Evolutionary conservation across 2,888 invertebrate species (phyloP).

Genomic region (Liposcelis brunnea): DNA sequence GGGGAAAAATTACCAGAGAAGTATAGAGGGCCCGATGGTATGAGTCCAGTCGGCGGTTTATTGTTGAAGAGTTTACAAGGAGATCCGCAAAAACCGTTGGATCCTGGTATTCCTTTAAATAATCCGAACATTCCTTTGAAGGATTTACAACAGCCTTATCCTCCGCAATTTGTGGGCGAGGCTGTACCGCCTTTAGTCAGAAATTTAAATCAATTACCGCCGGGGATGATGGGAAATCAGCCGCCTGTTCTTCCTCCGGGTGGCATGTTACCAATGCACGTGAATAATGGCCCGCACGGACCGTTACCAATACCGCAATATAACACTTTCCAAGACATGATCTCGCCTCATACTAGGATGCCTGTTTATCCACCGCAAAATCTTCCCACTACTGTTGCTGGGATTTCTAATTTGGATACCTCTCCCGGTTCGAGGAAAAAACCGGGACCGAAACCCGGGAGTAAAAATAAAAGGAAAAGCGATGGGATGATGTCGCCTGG

Average conservation of each 20-base stretch:
- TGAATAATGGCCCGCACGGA: background rate
- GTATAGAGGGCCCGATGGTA: no score
- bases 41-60: background rate
- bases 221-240: no score
- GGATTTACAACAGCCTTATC: background rate
- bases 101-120: no score
- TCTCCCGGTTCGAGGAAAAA: background rate
- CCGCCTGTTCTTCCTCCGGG: background rate
- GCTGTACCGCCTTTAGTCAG: no score
- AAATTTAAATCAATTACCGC: no score
- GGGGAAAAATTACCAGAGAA: no score
- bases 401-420: background rate
- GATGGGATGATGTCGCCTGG: background rate
- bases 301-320: background rate
- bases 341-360: background rate
- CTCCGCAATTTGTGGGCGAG: background rate
- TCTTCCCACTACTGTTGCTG: background rate
- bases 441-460: constrained; percentile 27
- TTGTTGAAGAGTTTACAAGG: background rate
- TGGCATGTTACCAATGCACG: background rate
- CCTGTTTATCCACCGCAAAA: background rate
- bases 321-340: background rate
- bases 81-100: background rate
- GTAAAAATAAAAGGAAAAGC: constrained; percentile 15
- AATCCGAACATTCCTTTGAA: no score